A percentile compares a stretch with the other conserved stretches of the same genome.
Evolutionary conservation across 2,113 vertebrate species (phyloP).

Genomic region (Actinemys pallida): DNA sequence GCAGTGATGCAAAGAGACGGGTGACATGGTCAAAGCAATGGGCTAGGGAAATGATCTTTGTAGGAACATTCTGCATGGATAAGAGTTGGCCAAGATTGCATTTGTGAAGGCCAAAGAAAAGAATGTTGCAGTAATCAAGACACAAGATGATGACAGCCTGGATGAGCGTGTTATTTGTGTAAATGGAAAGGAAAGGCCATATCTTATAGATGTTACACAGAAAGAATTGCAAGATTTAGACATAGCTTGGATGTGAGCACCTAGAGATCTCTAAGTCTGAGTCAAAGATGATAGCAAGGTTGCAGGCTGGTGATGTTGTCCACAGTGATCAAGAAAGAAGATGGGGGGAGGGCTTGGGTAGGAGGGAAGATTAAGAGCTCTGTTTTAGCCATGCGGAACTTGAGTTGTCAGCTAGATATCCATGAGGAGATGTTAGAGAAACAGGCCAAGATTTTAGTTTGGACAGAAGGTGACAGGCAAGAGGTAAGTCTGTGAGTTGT

Average conservation of each 20-base stretch:
- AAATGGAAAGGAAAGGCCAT: too few relatives aligned
- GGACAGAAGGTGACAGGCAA: not conserved
- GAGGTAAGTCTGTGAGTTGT: not conserved
- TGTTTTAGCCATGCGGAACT: not conserved
- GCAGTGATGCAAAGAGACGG: too few relatives aligned
- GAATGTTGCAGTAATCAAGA: not conserved
- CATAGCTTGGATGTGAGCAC: too few relatives aligned
- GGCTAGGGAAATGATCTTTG: not conserved
- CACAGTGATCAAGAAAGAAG: not conserved
- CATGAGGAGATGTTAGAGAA: fast-evolving
- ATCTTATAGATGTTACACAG: too few relatives aligned
- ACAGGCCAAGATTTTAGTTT: not conserved
- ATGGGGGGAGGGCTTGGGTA: not conserved
- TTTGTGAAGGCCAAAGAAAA: not conserved
- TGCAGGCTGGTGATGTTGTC: not conserved
- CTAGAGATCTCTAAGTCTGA: too few relatives aligned
- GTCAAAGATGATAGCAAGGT: too few relatives aligned
- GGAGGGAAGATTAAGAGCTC: conserved; percentile 16
- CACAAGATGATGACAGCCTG: not conserved
- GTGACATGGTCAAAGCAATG: not conserved
- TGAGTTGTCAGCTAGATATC: not conserved
- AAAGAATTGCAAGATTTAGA: too few relatives aligned
- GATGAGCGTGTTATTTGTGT: too few relatives aligned
- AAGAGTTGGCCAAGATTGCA: not conserved
- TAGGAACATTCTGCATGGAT: not conserved